Evolutionary conservation across 1,140 invertebrate genomes (phyloP).

Genomic region (Acromyrmex charruanus): DNA sequence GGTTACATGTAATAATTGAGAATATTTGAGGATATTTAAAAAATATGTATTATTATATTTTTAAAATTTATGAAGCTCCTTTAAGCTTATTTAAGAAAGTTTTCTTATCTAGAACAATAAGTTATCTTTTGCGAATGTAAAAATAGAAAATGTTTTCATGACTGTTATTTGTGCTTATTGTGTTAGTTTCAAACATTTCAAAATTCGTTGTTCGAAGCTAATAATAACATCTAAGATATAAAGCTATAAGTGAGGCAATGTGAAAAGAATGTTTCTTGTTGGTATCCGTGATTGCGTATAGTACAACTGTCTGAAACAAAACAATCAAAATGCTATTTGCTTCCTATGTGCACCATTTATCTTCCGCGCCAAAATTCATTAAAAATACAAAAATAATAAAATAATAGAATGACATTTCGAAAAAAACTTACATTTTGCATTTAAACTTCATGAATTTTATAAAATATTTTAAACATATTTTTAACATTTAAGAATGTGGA

Average conservation of each 20-base stretch:
- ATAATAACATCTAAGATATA: slow-evolving; percentile 10
- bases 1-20: too few relatives aligned
- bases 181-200: not conserved
- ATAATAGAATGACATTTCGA: not conserved
- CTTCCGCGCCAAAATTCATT: not conserved
- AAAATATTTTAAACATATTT: not conserved
- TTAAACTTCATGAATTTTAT: not conserved
- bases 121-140: not conserved
- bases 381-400: slow-evolving; percentile 11
- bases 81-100: not conserved
- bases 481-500: not conserved
- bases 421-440: not conserved
- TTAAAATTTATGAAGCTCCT: not conserved
- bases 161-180: not conserved
- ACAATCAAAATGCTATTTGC: not conserved
- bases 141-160: not conserved
- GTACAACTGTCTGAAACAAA: not conserved
- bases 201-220: not conserved
- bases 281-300: not conserved
- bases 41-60: not conserved
- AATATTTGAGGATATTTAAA: not conserved
- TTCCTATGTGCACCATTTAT: not conserved
- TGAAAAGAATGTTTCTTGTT: not conserved
- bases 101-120: not conserved
- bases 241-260: not conserved